Evolutionary conservation across 2,113 vertebrate species (phyloP).

Genomic region (Platysternon megacephalum): DNA sequence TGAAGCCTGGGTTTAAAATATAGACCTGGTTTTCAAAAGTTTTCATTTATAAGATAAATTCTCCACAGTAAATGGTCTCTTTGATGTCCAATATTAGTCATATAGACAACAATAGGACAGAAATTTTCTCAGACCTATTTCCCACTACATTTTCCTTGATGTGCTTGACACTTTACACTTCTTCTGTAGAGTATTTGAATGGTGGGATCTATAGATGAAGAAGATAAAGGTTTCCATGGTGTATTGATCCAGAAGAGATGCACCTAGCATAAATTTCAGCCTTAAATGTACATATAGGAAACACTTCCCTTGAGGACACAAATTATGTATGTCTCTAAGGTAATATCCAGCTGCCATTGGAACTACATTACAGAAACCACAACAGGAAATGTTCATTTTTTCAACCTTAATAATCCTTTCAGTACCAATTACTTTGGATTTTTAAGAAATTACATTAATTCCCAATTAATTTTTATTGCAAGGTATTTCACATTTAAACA

Average conservation of each 20-base stretch:
- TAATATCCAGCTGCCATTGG: slow-evolving; percentile 56
- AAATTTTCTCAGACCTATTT: slow-evolving; percentile 68
- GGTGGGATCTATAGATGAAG: slow-evolving; percentile 46
- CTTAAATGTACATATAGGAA: slow-evolving; percentile 57
- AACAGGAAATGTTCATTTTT: slow-evolving; percentile 79
- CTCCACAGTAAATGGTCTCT: slow-evolving; percentile 65
- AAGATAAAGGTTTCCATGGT: slow-evolving; percentile 55
- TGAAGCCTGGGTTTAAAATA: slow-evolving; percentile 80
- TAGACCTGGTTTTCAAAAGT: slow-evolving; percentile 70
- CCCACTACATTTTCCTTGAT: slow-evolving; percentile 61
- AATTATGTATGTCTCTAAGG: slow-evolving; percentile 62
- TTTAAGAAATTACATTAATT: slow-evolving; percentile 58
- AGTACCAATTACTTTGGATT: slow-evolving; percentile 57
- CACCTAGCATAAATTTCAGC: slow-evolving; percentile 48
- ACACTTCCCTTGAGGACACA: slow-evolving; percentile 59
- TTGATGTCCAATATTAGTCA: slow-evolving; percentile 51
- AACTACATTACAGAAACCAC: slow-evolving; percentile 66
- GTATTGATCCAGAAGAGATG: slow-evolving; percentile 44
- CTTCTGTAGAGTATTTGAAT: slow-evolving; percentile 34
- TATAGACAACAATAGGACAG: slow-evolving; percentile 63
- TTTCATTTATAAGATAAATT: slow-evolving; percentile 82
- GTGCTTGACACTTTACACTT: not conserved
- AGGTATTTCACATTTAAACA: not conserved
- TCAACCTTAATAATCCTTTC: slow-evolving; percentile 67
- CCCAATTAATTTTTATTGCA: slow-evolving; percentile 7